Conservation (phyloP, 2,888 invertebrate genomes). For the Xanthia togata region DNA sequence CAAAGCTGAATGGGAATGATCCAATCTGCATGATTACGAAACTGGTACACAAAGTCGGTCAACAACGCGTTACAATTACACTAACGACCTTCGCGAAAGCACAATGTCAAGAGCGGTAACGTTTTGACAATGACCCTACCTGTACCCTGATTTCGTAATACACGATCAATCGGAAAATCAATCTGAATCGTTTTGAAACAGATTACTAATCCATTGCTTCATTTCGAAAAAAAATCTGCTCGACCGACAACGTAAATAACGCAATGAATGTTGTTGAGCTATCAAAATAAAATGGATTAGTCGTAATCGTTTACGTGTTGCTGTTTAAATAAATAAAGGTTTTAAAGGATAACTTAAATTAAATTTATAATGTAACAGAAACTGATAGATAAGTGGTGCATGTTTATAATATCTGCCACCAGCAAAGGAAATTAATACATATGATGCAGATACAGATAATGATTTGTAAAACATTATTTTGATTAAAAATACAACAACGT, state of each 20-base stretch:
- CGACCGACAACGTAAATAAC: too few relatives aligned
- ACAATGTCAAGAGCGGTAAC: conserved; percentile 78
- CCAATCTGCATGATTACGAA: conserved; percentile 58
- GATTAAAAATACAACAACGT: background rate
- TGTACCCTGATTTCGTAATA: too few relatives aligned
- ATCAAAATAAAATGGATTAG: too few relatives aligned
- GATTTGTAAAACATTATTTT: background rate
- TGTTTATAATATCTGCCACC: background rate
- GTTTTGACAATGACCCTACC: conserved; percentile 67
- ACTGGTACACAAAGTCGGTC: conserved; percentile 55
- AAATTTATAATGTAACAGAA: background rate
- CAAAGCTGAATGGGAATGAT: conserved; percentile 49
- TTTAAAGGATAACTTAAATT: background rate
- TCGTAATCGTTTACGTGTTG: background rate
- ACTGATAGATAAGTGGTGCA: background rate
- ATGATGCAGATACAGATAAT: background rate
- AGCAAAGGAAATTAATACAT: background rate
- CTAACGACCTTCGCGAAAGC: conserved; percentile 70
- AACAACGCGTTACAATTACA: conserved; percentile 62
- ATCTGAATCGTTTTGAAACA: too few relatives aligned
- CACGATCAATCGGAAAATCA: too few relatives aligned
- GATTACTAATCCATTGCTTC: too few relatives aligned
- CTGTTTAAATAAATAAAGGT: conserved; percentile 19
- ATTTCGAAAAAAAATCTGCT: too few relatives aligned
- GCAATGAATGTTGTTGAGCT: too few relatives aligned